Evolutionary conservation across 1,140 invertebrate species (phyloP).

Genomic region (Elymnias hypermnestra): DNA sequence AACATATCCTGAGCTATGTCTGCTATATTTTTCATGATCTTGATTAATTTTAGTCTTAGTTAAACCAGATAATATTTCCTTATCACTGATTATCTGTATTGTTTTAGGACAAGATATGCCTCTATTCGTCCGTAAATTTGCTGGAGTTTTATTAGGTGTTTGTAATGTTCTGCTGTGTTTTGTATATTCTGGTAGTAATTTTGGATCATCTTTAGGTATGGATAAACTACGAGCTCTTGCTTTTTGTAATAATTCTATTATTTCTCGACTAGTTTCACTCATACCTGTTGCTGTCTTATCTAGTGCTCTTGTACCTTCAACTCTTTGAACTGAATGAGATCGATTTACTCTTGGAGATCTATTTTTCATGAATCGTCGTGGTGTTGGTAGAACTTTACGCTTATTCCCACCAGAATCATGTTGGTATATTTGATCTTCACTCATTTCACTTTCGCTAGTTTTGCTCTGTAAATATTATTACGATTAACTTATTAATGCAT

Average conservation of each 20-base stretch:
- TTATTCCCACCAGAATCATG: conserved; percentile 43
- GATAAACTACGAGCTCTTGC: conserved; percentile 70
- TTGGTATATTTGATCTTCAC: conserved; percentile 65
- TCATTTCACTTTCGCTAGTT: conserved; percentile 77
- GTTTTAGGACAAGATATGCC: conserved; percentile 72
- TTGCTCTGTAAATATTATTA: conserved; percentile 72
- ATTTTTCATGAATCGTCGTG: conserved; percentile 57
- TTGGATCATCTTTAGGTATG: conserved; percentile 68
- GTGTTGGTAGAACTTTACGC: conserved; percentile 55
- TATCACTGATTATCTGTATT: conserved; percentile 73
- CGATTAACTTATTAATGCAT: conserved; percentile 49
- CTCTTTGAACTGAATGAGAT: conserved; percentile 60
- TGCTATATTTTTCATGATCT: conserved; percentile 40
- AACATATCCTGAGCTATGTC: conserved; percentile 65
- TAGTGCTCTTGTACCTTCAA: conserved; percentile 40
- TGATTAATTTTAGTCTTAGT: conserved; percentile 44
- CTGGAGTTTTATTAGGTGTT: conserved; percentile 69
- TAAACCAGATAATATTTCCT: conserved; percentile 74
- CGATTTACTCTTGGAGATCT: conserved; percentile 62
- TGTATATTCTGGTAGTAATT: conserved; percentile 51
- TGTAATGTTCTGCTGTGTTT: conserved; percentile 49
- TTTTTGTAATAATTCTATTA: conserved; percentile 71
- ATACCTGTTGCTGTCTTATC: conserved; percentile 63
- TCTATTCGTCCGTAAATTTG: conserved; percentile 51
- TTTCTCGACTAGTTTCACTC: conserved; percentile 69